phyloP scores from a whole-genome alignment of 2,888 invertebrate genomes.

The Atethmia centrago region DNA sequence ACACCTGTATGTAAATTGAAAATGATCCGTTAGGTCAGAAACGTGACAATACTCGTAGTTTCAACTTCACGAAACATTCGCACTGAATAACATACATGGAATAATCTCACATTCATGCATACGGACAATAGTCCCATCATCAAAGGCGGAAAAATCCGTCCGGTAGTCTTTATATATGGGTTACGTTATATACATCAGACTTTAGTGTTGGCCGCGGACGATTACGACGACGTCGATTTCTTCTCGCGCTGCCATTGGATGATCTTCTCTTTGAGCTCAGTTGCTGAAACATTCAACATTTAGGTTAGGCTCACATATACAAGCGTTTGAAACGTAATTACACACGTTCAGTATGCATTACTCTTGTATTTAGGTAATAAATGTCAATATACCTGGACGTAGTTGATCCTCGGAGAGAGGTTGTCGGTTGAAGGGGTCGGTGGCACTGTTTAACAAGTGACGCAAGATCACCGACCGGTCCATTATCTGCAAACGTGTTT shows the following conservation, averaged over 20 bases:
- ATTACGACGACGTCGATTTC: slow-evolving; percentile 87
- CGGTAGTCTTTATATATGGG: slow-evolving; percentile 82
- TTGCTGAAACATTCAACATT: slow-evolving; percentile 88
- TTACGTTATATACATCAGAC: slow-evolving; percentile 89
- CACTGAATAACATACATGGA: slow-evolving; percentile 80
- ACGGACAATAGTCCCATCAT: slow-evolving; percentile 86
- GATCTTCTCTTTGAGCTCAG: slow-evolving; percentile 96
- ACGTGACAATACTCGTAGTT: slow-evolving; percentile 54
- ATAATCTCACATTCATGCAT: slow-evolving; percentile 87
- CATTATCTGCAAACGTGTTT: slow-evolving; percentile 92
- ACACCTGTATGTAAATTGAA: slow-evolving; percentile 63
- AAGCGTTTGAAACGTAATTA: neutral
- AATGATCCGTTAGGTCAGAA: slow-evolving; percentile 52
- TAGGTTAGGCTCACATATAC: slow-evolving; percentile 8
- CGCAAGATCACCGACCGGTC: slow-evolving; percentile 98
- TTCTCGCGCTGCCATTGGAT: slow-evolving; percentile 96
- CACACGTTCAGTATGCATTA: neutral
- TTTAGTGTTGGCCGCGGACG: slow-evolving; percentile 80
- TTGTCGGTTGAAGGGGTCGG: slow-evolving; percentile 99
- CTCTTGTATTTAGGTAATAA: neutral
- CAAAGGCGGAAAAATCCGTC: slow-evolving; percentile 80
- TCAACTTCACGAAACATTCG: slow-evolving; percentile 73
- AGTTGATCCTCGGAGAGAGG: slow-evolving; percentile 98
- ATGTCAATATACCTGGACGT: slow-evolving; percentile 92
- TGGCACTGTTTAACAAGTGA: slow-evolving; percentile 98